Conservation (phyloP, 2,113 vertebrate genomes). For the Holacanthus passer region DNA sequence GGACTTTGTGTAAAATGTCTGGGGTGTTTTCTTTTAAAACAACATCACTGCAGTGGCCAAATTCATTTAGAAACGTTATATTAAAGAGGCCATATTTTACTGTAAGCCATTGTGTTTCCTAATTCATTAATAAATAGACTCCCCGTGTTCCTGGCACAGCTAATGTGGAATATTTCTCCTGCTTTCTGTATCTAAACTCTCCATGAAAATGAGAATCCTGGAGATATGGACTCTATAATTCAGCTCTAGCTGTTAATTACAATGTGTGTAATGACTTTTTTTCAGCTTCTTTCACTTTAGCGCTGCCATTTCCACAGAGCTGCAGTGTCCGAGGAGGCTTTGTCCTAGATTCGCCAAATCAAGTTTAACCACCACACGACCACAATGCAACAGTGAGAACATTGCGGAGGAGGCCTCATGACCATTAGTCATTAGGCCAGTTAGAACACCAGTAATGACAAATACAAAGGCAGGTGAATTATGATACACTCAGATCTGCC, state of each 20-base stretch:
- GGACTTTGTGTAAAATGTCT: conserved; percentile 17
- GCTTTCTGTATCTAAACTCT: conserved; percentile 24
- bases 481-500: background rate
- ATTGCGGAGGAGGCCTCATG: background rate
- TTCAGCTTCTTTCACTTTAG: conserved; percentile 7
- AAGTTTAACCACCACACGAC: background rate
- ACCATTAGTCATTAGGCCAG: background rate
- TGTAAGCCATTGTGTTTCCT: background rate
- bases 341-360: conserved; percentile 33
- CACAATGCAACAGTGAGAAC: background rate
- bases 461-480: background rate
- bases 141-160: background rate
- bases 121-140: conserved; percentile 26
- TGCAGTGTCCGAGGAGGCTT: conserved; percentile 8
- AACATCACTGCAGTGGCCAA: background rate
- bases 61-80: conserved; percentile 6
- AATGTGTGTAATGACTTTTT: conserved; percentile 35
- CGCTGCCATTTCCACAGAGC: conserved; percentile 5
- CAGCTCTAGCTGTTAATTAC: conserved; percentile 50
- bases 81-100: conserved; percentile 12
- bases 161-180: conserved; percentile 8
- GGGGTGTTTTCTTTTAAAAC: background rate
- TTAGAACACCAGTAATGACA: background rate
- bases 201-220: conserved; percentile 49
- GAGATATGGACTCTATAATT: conserved; percentile 49